Evolutionary conservation across 1,140 invertebrate genomes (phyloP), one percentile per base, ranked within the genome.

Genomic region (Panulirus ornatus): DNA sequence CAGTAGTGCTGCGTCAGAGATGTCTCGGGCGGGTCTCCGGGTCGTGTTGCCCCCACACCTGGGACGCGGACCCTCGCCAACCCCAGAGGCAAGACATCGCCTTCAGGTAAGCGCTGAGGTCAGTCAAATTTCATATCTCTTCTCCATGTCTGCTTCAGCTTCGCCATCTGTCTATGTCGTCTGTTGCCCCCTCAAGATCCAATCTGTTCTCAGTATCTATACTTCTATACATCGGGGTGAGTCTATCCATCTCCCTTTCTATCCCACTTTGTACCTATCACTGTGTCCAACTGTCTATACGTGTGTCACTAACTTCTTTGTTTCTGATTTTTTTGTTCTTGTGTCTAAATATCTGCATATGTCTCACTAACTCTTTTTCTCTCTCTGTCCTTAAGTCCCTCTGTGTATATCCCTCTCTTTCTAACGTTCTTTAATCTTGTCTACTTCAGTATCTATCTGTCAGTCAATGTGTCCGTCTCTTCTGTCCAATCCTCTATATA

Each of bases 1-100:
- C 8, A 97, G 96, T 0, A 97, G 96, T 3, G 79, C 93, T n/a
- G 96, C 96, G 0, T 96, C 96, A 5, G 96, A 96, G 83, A 94
- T 92, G 27, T 90, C 90, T 40, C 91, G 92, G 8, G 79, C 90
- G 27, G 81, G 90, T 71, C 91, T 85, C 58, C 71, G 73, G 19
- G 88, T 90, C 38, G 88, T 90, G 19, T 75, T 91, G 30, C 91
- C 73, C 34, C 83, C 87, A 2, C 89, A 86, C 76, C 91, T 85
- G 27, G 84, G 42, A 19, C 51, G 79, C 6, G 89, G 84, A 54
- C 90, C 88, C 11, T 90, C 84, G 9, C 90, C 88, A 6, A 91
- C 81, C 54, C 89, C 89, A 34, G 91, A 83, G 83, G 38, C 75
- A 19, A 88, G 88, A 84, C 90, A 92, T 66, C 92, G 84, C 54